Evolutionary conservation across 2,888 invertebrate species (phyloP).

Genomic region (Salticus scenicus): DNA sequence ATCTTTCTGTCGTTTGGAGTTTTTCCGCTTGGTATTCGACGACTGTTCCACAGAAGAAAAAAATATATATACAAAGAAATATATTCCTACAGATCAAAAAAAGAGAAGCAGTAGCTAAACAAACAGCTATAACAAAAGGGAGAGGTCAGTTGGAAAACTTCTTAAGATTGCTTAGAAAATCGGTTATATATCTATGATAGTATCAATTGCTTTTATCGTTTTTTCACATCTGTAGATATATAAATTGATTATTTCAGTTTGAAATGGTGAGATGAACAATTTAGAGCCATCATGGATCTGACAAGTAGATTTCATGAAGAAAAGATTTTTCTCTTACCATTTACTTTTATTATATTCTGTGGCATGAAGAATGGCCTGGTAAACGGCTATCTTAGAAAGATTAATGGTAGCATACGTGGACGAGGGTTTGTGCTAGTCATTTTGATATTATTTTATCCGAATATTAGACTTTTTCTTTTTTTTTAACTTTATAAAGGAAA

Average conservation of each 20-base stretch:
- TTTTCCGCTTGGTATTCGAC: slow-evolving; percentile 65
- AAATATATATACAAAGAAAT: slow-evolving; percentile 53
- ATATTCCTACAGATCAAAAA: slow-evolving; percentile 22
- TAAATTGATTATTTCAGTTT: slow-evolving; percentile 48
- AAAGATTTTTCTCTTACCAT: neutral
- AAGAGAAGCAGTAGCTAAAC: neutral
- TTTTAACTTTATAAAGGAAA: no score
- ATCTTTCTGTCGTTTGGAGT: slow-evolving; percentile 69
- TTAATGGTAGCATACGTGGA: neutral
- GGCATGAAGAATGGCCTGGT: neutral
- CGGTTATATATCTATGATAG: slow-evolving; percentile 38
- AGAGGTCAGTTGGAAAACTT: slow-evolving; percentile 40
- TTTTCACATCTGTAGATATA: slow-evolving; percentile 24
- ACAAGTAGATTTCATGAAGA: slow-evolving; percentile 17
- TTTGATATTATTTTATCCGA: neutral
- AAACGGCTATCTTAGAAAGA: neutral
- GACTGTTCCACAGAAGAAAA: slow-evolving; percentile 49
- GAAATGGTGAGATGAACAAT: slow-evolving; percentile 38
- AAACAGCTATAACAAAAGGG: slow-evolving; percentile 9
- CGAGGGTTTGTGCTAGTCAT: neutral
- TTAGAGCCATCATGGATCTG: slow-evolving; percentile 25
- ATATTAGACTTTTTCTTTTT: neutral
- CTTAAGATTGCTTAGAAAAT: neutral
- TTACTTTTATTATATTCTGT: neutral
- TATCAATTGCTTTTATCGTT: slow-evolving; percentile 53